Conservation (phyloP, 1,140 invertebrate genomes). For the Neuroterus valhalla region DNA sequence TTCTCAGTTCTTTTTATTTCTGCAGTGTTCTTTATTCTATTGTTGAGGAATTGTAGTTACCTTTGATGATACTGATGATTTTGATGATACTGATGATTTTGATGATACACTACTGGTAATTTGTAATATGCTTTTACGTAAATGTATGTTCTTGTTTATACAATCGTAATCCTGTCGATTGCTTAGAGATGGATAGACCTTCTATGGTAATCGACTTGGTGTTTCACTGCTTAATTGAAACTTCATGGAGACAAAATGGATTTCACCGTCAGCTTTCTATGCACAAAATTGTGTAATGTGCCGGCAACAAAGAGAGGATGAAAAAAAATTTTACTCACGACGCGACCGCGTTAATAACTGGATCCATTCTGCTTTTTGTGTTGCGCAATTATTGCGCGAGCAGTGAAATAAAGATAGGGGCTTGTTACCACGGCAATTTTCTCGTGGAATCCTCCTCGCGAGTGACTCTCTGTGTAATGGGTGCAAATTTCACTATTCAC, state of each 20-base stretch:
- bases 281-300: slow-evolving; percentile 47
- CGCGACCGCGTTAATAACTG: slow-evolving; percentile 6
- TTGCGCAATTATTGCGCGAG: background rate
- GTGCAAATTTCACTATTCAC: background rate
- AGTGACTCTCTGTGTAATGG: background rate
- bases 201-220: background rate
- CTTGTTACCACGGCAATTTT: slow-evolving; percentile 34
- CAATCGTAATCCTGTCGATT: background rate
- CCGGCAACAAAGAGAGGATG: slow-evolving; percentile 43
- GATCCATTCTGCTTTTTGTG: background rate
- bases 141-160: background rate
- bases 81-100: too few relatives aligned
- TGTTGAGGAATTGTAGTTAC: background rate
- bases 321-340: slow-evolving; percentile 34
- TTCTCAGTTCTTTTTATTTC: background rate
- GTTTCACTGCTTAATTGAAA: slow-evolving; percentile 45
- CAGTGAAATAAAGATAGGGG: slow-evolving; percentile 4
- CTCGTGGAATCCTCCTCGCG: slow-evolving; percentile 19
- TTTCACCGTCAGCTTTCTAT: slow-evolving; percentile 45
- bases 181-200: background rate
- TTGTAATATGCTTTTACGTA: background rate
- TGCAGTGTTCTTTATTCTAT: background rate
- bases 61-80: background rate
- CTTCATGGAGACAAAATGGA: slow-evolving; percentile 1
- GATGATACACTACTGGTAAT: too few relatives aligned